Conservation (phyloP, 2,888 invertebrate genomes). For the Zelleria hepariella region DNA sequence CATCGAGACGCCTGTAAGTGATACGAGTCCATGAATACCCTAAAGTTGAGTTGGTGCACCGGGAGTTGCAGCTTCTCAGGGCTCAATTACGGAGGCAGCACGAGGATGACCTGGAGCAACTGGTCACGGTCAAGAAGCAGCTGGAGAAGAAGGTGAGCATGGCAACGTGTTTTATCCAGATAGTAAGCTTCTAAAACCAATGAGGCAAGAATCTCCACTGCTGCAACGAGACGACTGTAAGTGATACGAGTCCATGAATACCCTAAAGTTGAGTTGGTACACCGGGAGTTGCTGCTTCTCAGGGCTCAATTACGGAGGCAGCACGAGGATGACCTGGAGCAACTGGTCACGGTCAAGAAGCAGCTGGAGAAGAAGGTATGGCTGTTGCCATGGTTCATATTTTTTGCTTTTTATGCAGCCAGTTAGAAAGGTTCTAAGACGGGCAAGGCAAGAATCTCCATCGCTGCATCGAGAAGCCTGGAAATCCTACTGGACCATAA, state of each 20-base stretch:
- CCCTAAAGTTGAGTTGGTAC: constrained; percentile 86
- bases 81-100: constrained; percentile 91
- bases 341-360: constrained; percentile 90
- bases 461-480: constrained; percentile 79
- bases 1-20: constrained; percentile 80
- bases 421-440: too few species aligned
- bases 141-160: constrained; percentile 88
- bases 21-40: too few species aligned
- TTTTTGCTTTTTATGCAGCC: too few species aligned
- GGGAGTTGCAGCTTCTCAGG: constrained; percentile 89
- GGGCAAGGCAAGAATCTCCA: too few species aligned
- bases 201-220: too few species aligned
- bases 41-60: constrained; percentile 84
- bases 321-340: constrained; percentile 94
- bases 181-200: too few species aligned
- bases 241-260: too few species aligned
- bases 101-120: constrained; percentile 93
- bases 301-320: constrained; percentile 89
- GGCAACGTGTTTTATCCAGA: background rate
- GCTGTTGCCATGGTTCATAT: too few species aligned
- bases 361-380: constrained; percentile 93
- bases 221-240: too few species aligned
- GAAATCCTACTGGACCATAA: constrained; percentile 88
- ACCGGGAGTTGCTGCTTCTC: constrained; percentile 87
- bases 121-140: constrained; percentile 91